Conservation (phyloP, 2,888 invertebrate species). For the Caenorhabditis sinica region DNA sequence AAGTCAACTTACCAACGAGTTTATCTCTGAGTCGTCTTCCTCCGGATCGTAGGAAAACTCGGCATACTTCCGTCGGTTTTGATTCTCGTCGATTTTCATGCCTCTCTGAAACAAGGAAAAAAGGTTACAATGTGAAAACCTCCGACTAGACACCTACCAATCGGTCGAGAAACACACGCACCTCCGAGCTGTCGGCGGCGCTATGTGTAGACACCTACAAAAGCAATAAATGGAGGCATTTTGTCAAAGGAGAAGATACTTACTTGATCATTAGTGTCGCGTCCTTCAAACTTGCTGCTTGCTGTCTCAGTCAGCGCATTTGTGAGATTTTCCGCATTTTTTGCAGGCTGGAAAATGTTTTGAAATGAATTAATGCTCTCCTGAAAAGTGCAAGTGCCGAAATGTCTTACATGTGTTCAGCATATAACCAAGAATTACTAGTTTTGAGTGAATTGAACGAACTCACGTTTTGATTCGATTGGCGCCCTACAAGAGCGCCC, state of each 20-base stretch:
- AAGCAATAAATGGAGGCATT: conserved; percentile 50
- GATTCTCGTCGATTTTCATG: conserved; percentile 44
- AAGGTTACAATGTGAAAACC: background rate
- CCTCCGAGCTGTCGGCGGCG: conserved; percentile 57
- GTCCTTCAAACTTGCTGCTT: conserved; percentile 25
- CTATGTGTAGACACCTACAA: conserved; percentile 48
- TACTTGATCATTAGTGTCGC: conserved; percentile 37
- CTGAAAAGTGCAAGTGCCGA: too few species aligned
- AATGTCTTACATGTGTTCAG: too few species aligned
- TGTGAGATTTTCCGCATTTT: conserved; percentile 61
- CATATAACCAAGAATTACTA: too few species aligned
- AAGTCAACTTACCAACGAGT: conserved; percentile 32
- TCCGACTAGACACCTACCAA: conserved; percentile 33
- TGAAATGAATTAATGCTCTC: background rate
- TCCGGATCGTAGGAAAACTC: conserved; percentile 43
- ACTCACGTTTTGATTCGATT: conserved; percentile 44
- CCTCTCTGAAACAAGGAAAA: conserved; percentile 28
- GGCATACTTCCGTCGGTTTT: conserved; percentile 48
- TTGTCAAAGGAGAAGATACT: conserved; percentile 38
- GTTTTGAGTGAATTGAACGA: background rate
- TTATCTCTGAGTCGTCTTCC: conserved; percentile 48
- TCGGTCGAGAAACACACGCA: conserved; percentile 35
- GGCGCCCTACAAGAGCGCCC: conserved; percentile 68
- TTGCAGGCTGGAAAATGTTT: conserved; percentile 59
- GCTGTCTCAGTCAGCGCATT: conserved; percentile 40